phyloP scores from a whole-genome alignment of 2,888 invertebrate species.

The Leucophora obtusa region DNA sequence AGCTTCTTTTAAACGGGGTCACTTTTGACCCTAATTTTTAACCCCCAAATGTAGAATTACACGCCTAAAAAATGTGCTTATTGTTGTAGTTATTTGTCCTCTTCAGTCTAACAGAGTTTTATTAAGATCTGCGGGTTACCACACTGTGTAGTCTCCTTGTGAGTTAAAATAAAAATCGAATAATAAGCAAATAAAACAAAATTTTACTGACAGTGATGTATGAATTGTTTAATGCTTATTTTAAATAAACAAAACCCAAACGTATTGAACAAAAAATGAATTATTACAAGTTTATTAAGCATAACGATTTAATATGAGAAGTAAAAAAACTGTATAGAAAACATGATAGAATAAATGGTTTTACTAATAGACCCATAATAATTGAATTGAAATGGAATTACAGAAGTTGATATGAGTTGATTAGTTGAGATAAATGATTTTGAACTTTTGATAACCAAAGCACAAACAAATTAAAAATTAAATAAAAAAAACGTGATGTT shows the following conservation, averaged over 20 bases:
- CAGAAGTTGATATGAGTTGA: conserved; percentile 64
- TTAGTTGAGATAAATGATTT: conserved; percentile 65
- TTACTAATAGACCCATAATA: conserved; percentile 34
- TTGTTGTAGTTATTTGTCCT: no score
- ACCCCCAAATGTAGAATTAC: no score
- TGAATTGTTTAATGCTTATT: conserved; percentile 63
- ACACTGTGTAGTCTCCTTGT: no score
- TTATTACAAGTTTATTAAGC: conserved; percentile 44
- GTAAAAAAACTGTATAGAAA: conserved; percentile 15
- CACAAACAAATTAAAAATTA: not conserved
- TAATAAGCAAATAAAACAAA: conserved; percentile 35
- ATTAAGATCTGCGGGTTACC: no score
- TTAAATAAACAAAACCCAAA: conserved; percentile 13
- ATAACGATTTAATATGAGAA: conserved; percentile 27
- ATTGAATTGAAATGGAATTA: conserved; percentile 58
- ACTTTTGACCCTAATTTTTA: no score
- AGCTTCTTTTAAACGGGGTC: no score
- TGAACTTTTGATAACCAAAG: conserved; percentile 52
- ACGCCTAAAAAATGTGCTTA: no score
- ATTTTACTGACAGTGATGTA: conserved; percentile 65
- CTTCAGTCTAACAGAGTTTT: no score
- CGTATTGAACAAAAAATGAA: conserved; percentile 39
- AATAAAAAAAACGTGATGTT: conserved; percentile 36
- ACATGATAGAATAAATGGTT: conserved; percentile 18
- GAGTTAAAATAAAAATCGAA: conserved; percentile 1